Base-by-base conservation (phyloP, 2,888 invertebrate species). In the Drosophila macrospina region DNA sequence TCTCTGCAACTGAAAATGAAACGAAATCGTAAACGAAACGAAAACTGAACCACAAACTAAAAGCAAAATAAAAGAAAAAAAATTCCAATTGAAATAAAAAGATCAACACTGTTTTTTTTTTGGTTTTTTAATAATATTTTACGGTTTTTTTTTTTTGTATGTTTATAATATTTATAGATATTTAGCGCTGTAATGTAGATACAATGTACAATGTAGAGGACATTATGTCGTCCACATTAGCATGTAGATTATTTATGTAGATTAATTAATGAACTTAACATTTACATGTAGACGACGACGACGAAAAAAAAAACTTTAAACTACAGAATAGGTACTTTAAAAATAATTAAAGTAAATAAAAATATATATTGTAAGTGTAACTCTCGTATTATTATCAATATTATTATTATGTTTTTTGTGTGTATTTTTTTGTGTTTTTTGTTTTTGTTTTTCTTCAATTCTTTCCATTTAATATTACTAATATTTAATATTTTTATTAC, bases 251-350 rank as follows among this genome's bases (percentile, higher is more conserved):
- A 57, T 56, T 56, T 68, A 61, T 59, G 59, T 74, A 76, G 68
- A 66, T 71, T 85, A 83, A 69, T 71, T 85, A 83, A 79, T 89
- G 80, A 88, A 89, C 89, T 89, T 88, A 88, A 80, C 50, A 68
- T 75, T 52, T 74, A 84, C 57, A 74, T 74, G 81, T 80, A 87
- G 74, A 80, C 77, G 84, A 88, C 78, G 69, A 78, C 41, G 42
- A 54, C 41, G 41, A 77, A 76, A 77, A 65, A 71, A 20, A 72
- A 84, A 83, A 80, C 51, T 24, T 72, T 59, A 54, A 64, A 47
- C 64, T 78, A 84, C 50, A 67, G 55, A 44, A 61, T 66, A 86
- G 56, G 61, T 57, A 74, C 60, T 72, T 78, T 82, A 78, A 72
- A 78, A 65, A 75, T 85, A 87, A 81, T 81, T 84, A 76, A 74